Evolutionary conservation across 2,888 invertebrate species (phyloP), one percentile per base, ranked within the genome.

Genomic region (Luperina testacea): DNA sequence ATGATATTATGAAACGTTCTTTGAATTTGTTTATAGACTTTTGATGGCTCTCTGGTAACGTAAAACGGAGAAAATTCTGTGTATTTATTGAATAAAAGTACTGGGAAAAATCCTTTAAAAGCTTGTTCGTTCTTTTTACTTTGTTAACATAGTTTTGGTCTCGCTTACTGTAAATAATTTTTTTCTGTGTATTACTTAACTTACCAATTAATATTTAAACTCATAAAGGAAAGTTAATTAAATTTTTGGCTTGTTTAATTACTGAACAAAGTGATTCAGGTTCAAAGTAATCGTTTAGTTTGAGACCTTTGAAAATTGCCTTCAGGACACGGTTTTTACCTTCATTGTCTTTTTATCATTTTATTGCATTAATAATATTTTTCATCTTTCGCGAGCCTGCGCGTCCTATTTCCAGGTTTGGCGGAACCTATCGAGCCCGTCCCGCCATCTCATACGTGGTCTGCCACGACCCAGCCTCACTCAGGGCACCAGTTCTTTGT

Each of bases 1-100:
- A 73, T 75, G 74, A 75, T 48, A 78, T 38, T 78, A 69, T 15
- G 48, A 27, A 69, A 51, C 59, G 63, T 63, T 71, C 63, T 77
- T 51, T 6, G n/a, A 83, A 72, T 53, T 74, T 84, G 38, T 81
- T 85, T 81, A 78, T 81, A 51, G 64, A 57, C 48, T 78, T 72
- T 78, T 84, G 85, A 84, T 82, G 72, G 65, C 27, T 59, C 72
- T 78, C 24, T 53, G 72, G 27, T 63, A 38, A 59, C 11, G 38
- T 48, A 59, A 63, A 72, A 77, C 27, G 64, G n/a, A 78, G 51
- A 48, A 61, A 65, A 61, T 32, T 59, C 38, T 48, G 27, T 65
- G 48, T 59, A 42, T 61, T 74, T 72, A 69, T 75, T 72, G 13
- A 71, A 78, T 72, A n/a, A 61, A 57, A 51, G 61, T 73, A 45